Conservation (phyloP, 2,113 vertebrate species). For the Alouatta palliata region DNA sequence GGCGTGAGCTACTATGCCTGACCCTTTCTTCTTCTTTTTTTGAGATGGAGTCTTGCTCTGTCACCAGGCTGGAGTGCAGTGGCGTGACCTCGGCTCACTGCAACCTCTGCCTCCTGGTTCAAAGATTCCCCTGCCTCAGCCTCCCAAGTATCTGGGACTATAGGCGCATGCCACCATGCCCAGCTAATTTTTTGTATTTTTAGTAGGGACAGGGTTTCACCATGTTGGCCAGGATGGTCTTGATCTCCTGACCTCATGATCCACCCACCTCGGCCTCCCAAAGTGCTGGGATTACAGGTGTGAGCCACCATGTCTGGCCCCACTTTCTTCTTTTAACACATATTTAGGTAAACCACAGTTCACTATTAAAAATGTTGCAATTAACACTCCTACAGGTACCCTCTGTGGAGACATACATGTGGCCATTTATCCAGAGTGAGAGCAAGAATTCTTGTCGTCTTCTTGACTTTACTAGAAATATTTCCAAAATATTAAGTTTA, state of each 20-base stretch:
- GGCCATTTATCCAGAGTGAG: neutral
- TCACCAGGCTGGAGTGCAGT: too few relatives aligned
- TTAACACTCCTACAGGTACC: neutral
- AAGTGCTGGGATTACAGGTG: neutral
- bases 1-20: too few relatives aligned
- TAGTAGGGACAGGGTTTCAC: neutral
- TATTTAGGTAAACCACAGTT: neutral
- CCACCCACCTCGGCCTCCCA: neutral
- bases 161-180: fast-evolving
- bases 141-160: too few relatives aligned
- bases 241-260: neutral
- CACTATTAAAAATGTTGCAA: neutral
- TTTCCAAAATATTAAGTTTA: slow-evolving; percentile 1
- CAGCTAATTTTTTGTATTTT: too few relatives aligned
- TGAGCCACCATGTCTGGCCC: neutral
- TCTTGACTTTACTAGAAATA: neutral
- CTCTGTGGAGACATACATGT: neutral
- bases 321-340: neutral
- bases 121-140: too few relatives aligned
- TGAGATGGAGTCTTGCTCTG: too few relatives aligned
- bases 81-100: too few relatives aligned
- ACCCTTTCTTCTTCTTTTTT: too few relatives aligned
- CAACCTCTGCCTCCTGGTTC: too few relatives aligned
- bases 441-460: neutral
- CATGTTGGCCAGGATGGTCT: neutral